phyloP scores from a whole-genome alignment of 2,797 vertebrate genomes.

The Chaenodraco wilsoni region DNA sequence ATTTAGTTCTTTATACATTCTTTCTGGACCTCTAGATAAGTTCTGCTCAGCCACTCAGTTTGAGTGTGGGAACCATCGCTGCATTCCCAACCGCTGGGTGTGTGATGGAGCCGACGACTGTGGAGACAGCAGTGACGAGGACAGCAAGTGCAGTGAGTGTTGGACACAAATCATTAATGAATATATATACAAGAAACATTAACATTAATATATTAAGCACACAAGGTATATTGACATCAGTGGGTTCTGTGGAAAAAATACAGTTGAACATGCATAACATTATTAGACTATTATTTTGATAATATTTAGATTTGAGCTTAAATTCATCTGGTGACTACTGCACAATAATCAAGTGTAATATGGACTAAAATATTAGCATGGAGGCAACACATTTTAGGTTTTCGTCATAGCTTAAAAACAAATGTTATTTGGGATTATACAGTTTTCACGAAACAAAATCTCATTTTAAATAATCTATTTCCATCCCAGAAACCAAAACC shows the following conservation, averaged over 20 bases:
- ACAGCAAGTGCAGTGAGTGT: conserved; percentile 90
- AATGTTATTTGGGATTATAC: background rate
- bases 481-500: conserved; percentile 86
- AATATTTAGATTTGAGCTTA: background rate
- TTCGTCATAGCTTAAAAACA: background rate
- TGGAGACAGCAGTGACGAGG: conserved; percentile 92
- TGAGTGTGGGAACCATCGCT: conserved; percentile 91
- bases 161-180: background rate
- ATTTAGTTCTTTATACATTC: conserved; percentile 17
- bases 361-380: background rate
- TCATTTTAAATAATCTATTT: background rate
- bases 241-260: background rate
- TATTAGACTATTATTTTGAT: background rate
- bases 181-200: background rate
- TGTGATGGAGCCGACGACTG: conserved; percentile 97
- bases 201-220: accelerated
- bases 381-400: background rate
- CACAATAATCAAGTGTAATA: background rate
- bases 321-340: background rate
- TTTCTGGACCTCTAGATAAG: conserved; percentile 83
- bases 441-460: background rate
- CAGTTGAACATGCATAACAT: background rate
- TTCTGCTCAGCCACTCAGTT: conserved; percentile 93
- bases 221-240: background rate
- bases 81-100: conserved; percentile 94